Percentiles rank a stretch among this genome's conserved stretches.
Conservation (phyloP, 2,797 vertebrate species). For the Adelosebastes latens region DNA sequence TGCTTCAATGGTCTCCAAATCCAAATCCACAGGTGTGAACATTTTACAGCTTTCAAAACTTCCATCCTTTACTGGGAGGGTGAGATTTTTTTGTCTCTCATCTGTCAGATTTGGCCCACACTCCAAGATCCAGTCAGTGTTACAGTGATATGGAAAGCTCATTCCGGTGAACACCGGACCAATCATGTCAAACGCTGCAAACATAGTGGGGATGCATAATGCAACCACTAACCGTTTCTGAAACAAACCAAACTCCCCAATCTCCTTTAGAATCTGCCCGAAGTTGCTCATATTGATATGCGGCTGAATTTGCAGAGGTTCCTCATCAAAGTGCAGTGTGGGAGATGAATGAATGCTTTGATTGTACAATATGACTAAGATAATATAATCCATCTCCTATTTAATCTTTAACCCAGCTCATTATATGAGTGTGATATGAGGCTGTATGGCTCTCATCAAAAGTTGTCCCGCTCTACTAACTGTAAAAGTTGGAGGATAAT, state of each 20-base stretch:
- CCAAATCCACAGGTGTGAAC: conserved; percentile 70
- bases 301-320: neutral
- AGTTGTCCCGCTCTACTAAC: no score
- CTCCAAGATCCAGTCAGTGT: conserved; percentile 87
- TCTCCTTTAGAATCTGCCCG: conserved; percentile 76
- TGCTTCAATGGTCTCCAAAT: neutral
- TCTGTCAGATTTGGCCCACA: conserved; percentile 79
- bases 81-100: conserved; percentile 82
- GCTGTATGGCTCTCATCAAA: no score
- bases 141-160: conserved; percentile 80
- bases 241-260: conserved; percentile 86
- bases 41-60: conserved; percentile 76
- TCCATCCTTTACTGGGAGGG: conserved; percentile 78
- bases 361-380: no score
- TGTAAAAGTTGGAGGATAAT: no score
- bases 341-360: neutral
- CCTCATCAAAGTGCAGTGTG: neutral
- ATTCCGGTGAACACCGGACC: conserved; percentile 84
- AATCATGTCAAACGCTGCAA: conserved; percentile 82
- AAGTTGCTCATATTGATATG: conserved; percentile 77
- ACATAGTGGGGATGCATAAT: conserved; percentile 74
- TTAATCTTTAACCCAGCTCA: no score
- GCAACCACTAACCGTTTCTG: conserved; percentile 82
- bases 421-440: no score
- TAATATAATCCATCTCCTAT: no score